A percentile compares a stretch with the other conserved stretches of the same genome.
phyloP scores from a whole-genome alignment of 1,140 invertebrate species.

The Papilio dardanus region DNA sequence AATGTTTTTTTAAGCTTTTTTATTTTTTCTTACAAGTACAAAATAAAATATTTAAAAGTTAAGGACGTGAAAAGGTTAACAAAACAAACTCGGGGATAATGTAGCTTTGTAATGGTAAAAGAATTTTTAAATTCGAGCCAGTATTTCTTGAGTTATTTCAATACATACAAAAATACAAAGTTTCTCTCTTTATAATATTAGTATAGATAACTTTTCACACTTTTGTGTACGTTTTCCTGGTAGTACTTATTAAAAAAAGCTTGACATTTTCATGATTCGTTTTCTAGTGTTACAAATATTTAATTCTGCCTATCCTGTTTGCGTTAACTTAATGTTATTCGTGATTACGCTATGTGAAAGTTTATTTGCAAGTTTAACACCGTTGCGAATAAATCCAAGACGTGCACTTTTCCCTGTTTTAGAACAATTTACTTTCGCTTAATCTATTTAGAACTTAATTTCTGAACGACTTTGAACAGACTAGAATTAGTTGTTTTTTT shows the following conservation, averaged over 20 bases:
- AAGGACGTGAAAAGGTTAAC: too few species aligned
- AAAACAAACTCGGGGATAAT: too few species aligned
- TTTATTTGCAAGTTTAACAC: constrained; percentile 23
- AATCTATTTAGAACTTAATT: constrained; percentile 2
- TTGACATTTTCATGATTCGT: background rate
- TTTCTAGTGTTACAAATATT: background rate
- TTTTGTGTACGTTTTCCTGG: background rate
- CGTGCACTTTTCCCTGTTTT: constrained; percentile 16
- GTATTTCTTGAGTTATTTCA: too few species aligned
- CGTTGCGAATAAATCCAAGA: constrained; percentile 27
- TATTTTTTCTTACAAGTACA: too few species aligned
- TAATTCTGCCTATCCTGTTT: background rate
- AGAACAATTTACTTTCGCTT: constrained; percentile 25
- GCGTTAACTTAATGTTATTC: constrained; percentile 12
- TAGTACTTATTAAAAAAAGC: background rate
- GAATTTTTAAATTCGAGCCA: too few species aligned
- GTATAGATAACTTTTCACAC: too few species aligned
- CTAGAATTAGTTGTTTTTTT: too few species aligned
- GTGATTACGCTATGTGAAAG: constrained; percentile 24
- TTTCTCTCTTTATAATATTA: too few species aligned
- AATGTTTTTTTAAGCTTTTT: background rate
- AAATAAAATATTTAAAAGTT: too few species aligned
- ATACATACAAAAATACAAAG: too few species aligned
- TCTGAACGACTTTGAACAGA: too few species aligned
- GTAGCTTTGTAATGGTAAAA: too few species aligned